These are phyloP conservation scores for Lepidotrigona ventralis DNA, from an alignment of 1,140 invertebrate genomes.

Conservation along the genomic window DNA sequence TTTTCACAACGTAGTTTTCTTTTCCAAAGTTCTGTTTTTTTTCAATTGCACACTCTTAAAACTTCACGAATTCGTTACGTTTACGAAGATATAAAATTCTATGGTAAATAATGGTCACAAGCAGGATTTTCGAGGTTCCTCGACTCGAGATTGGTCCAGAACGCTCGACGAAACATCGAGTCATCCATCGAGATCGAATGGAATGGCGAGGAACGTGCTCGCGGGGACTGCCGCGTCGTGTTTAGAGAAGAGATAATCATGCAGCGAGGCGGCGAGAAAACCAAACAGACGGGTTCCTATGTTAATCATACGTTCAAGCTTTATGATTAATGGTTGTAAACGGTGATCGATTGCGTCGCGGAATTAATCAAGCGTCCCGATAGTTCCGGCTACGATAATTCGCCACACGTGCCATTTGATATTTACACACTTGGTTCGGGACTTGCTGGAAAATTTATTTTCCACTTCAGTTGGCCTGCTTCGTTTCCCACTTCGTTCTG, in stretches of 20 bases:
- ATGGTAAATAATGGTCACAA: background rate
- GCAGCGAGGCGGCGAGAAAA: background rate
- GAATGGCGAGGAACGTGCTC: background rate
- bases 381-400: background rate
- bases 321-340: conserved; percentile 41
- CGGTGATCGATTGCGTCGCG: conserved; percentile 29
- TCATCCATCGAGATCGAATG: background rate
- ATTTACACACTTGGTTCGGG: background rate
- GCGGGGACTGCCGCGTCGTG: background rate
- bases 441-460: background rate
- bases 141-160: background rate
- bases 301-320: conserved; percentile 17
- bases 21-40: too few relatives aligned
- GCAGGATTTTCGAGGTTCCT: too few relatives aligned
- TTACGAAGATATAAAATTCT: too few relatives aligned
- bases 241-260: conserved; percentile 10
- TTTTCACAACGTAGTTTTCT: too few relatives aligned
- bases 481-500: background rate
- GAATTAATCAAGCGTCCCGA: background rate
- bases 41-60: too few relatives aligned
- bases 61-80: too few relatives aligned
- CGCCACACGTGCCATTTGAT: background rate
- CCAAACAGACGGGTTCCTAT: conserved; percentile 22
- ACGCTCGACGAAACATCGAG: background rate
- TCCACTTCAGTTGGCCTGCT: background rate